Evolutionary conservation across 1,140 invertebrate genomes (phyloP), one percentile per base, ranked within the genome.

Genomic region (Bombus huntii): DNA sequence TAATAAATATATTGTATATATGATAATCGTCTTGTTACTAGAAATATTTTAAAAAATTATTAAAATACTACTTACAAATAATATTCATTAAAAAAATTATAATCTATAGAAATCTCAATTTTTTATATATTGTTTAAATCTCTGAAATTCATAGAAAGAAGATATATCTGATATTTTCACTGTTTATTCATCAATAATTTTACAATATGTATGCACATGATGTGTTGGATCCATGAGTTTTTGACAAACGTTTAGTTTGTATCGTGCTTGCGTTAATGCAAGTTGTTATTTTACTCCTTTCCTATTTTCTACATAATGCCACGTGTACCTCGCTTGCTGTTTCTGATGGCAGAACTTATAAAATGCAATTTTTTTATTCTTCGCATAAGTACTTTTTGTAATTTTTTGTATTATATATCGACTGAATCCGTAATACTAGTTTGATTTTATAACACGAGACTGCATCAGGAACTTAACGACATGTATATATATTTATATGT

Each of bases 111-210:
- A 31, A 77, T 44, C n/a, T 75, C 73, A 75, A 53, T 72, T 18
- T 15, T 42, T 72, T 59, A 22, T 15, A 28, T 31, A 4, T 42
- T 75, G 57, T 31, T 57, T 53, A 83, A 53, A 77, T 66, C 47
- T 85, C 31, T 31, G 72, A 88, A 81, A 92, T 89, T 87, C 85
- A 88, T 88, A 71, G 57, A 87, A 87, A 70, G 39, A 65, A 87
- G 74, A 87, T 91, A 88, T 77, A 85, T 88, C 89, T 90, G 89
- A 93, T 92, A 92, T 90, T 95, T 94, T 88, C 92, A 94, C 90
- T 93, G 91, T 95, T 95, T 95, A 94, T 95, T 95, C 92, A 93
- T 92, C 92, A 94, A 93, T 93, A 92, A 93, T 93, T 94, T 93
- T 95, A 94, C 94, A 94, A 88, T 93, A 92, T 92, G 90, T 91